These are phyloP conservation scores for Scatophagus argus DNA, from an alignment of 2,113 vertebrate genomes.

Conservation along the genomic window DNA sequence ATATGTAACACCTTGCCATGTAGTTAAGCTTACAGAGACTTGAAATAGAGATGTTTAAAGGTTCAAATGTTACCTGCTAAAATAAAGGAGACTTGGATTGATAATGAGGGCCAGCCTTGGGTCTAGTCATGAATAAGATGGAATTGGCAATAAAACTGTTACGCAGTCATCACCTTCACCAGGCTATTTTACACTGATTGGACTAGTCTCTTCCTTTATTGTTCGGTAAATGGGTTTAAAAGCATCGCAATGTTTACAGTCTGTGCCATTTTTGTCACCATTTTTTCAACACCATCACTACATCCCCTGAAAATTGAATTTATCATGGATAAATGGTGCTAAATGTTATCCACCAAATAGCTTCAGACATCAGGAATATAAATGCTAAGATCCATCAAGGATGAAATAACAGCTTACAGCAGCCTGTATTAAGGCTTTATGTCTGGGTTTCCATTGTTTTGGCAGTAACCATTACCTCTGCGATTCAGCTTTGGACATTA, in stretches of 20 bases:
- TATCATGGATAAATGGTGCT: slow-evolving; percentile 25
- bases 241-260: slow-evolving; percentile 9
- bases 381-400: slow-evolving; percentile 31
- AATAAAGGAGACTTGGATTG: slow-evolving; percentile 16
- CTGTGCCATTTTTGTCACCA: slow-evolving; percentile 1
- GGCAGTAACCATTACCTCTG: slow-evolving; percentile 36
- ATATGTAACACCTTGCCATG: neutral
- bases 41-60: slow-evolving; percentile 3
- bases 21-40: neutral
- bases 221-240: slow-evolving; percentile 20
- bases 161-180: neutral
- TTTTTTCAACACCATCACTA: slow-evolving; percentile 12
- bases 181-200: neutral
- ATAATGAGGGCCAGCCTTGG: neutral
- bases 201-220: neutral
- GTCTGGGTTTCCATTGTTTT: slow-evolving; percentile 53
- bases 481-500: slow-evolving; percentile 40
- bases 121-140: neutral
- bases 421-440: slow-evolving; percentile 43
- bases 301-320: slow-evolving; percentile 23
- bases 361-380: slow-evolving; percentile 24
- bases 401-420: slow-evolving; percentile 25
- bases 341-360: slow-evolving; percentile 36
- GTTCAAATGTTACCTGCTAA: slow-evolving; percentile 20
- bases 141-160: neutral